These are phyloP conservation scores for Cirrhinus molitorella DNA, from an alignment of 2,797 vertebrate species.

Conservation along the genomic window DNA sequence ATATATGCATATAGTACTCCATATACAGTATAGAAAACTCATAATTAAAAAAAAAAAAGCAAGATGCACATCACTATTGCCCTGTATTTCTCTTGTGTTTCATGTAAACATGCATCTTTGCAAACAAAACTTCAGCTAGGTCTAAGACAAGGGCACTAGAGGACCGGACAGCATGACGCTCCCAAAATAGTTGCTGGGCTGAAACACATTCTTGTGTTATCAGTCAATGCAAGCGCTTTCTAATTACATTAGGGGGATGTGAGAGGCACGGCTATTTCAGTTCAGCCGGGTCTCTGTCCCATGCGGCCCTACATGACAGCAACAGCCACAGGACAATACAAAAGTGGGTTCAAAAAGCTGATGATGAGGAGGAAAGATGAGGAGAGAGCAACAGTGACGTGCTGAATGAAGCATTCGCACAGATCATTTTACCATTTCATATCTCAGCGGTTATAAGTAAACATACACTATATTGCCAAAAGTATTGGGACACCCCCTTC, in stretches of 20 bases:
- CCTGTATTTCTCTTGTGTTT: background rate
- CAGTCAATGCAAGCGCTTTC: conserved; percentile 72
- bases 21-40: background rate
- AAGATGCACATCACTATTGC: background rate
- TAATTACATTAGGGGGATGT: conserved; percentile 71
- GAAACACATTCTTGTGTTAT: conserved; percentile 75
- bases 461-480: too few species aligned
- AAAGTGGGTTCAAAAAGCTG: conserved; percentile 13
- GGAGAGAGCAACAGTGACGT: conserved; percentile 2
- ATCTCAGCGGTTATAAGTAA: conserved; percentile 41
- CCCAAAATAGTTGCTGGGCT: conserved; percentile 70
- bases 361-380: conserved; percentile 3
- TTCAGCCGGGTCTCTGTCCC: conserved; percentile 44
- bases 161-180: conserved; percentile 56
- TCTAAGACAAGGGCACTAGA: conserved; percentile 67
- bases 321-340: background rate
- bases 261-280: conserved; percentile 66
- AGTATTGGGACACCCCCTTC: too few species aligned
- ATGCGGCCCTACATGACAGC: conserved; percentile 20
- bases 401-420: background rate
- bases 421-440: conserved; percentile 41
- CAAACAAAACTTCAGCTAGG: conserved; percentile 43
- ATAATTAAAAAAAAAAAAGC: background rate
- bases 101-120: background rate
- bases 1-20: too few species aligned